Conservation (phyloP, 2,797 vertebrate species). For the Fratercula arctica region DNA sequence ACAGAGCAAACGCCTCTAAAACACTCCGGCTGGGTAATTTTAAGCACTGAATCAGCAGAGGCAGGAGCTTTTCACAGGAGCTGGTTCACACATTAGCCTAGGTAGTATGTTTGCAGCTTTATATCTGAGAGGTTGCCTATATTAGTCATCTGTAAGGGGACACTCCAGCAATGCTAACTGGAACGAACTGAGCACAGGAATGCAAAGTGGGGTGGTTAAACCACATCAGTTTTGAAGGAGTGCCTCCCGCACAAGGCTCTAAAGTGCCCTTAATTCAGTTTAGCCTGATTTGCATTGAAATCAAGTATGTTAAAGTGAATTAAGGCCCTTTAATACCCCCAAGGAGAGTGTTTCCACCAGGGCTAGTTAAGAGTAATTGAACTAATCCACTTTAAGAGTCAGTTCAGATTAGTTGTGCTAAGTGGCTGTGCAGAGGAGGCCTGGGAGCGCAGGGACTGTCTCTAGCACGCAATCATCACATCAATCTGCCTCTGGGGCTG, state of each 20-base stretch:
- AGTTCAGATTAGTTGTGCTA: constrained; percentile 42
- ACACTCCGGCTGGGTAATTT: neutral
- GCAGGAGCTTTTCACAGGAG: neutral
- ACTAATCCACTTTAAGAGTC: constrained; percentile 70
- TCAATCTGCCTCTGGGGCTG: constrained; percentile 21
- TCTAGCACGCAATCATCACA: constrained; percentile 33
- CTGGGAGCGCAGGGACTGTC: constrained; percentile 28
- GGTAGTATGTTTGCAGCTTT: neutral
- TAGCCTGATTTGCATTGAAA: constrained; percentile 38
- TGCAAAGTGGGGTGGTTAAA: neutral
- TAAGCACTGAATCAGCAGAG: neutral
- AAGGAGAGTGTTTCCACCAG: constrained; percentile 8
- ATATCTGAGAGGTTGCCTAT: neutral
- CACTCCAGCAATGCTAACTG: neutral
- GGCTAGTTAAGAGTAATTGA: constrained; percentile 65
- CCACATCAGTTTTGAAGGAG: constrained; percentile 9
- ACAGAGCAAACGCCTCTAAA: neutral
- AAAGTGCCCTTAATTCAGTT: constrained; percentile 48
- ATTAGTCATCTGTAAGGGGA: constrained; percentile 23
- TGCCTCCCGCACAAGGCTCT: neutral
- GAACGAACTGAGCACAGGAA: constrained; percentile 3
- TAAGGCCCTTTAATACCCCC: constrained; percentile 26
- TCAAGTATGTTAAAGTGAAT: constrained; percentile 31
- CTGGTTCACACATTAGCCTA: neutral
- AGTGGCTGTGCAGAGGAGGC: constrained; percentile 55